phyloP scores from a whole-genome alignment of 2,113 vertebrate genomes.

The Dicentrarchus labrax region DNA sequence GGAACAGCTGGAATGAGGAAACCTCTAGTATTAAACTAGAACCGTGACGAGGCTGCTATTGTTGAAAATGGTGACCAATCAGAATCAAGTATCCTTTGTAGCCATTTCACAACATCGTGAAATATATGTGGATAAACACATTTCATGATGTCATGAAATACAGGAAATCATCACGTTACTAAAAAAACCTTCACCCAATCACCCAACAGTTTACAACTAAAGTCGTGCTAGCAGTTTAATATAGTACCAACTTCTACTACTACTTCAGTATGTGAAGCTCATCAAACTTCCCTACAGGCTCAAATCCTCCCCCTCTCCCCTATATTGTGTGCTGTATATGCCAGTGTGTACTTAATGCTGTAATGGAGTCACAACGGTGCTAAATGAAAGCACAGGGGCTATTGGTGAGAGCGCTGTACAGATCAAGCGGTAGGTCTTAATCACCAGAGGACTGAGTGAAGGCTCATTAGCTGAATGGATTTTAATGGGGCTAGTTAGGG shows the following conservation, averaged over 20 bases:
- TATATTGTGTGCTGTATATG: background rate
- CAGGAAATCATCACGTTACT: no score
- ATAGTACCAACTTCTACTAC: no score
- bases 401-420: constrained; percentile 40
- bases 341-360: background rate
- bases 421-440: constrained; percentile 66
- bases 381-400: constrained; percentile 46
- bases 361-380: constrained; percentile 42
- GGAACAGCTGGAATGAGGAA: no score
- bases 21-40: background rate
- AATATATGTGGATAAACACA: no score
- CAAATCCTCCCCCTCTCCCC: background rate
- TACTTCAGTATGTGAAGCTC: no score
- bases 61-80: background rate
- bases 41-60: background rate
- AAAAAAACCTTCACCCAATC: no score
- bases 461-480: constrained; percentile 78
- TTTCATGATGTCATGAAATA: no score
- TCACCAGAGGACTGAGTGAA: constrained; percentile 68
- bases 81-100: background rate
- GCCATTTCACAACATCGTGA: no score
- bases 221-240: no score
- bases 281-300: background rate
- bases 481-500: constrained; percentile 79
- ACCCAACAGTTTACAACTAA: no score